Evolutionary conservation across 30 jellyfish, hydroid and myxozoan genomes (phyloP).

Genomic region (Haliclystus octoradiatus): DNA sequence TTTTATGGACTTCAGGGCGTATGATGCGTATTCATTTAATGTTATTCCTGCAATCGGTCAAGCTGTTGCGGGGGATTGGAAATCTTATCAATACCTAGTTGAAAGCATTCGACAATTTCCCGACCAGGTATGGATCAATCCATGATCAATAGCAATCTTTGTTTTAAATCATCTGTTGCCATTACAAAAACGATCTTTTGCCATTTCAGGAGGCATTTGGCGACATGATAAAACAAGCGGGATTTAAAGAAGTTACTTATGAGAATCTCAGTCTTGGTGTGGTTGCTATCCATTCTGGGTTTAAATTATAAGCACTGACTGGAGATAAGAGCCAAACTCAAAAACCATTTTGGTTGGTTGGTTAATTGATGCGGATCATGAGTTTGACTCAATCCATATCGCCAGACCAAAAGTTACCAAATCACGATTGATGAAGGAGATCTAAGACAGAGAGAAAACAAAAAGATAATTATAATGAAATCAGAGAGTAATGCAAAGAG

Average conservation of each 20-base stretch:
- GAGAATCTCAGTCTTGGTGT: constrained; percentile 86
- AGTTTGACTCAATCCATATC: neutral
- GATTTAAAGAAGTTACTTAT: constrained; percentile 54
- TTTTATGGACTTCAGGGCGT: constrained; percentile 10
- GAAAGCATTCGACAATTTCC: constrained; percentile 96
- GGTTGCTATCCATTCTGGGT: constrained; percentile 87
- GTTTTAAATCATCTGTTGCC: too few species aligned
- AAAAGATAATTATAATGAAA: too few species aligned
- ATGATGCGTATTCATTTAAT: constrained; percentile 81
- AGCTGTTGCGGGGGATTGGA: constrained; percentile 88
- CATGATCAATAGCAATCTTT: too few species aligned
- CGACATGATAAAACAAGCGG: constrained; percentile 77
- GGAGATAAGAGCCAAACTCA: neutral
- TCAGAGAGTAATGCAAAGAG: too few species aligned
- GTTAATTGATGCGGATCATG: neutral
- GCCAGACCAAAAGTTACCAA: neutral
- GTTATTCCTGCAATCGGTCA: constrained; percentile 90
- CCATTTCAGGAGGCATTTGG: constrained; percentile 49
- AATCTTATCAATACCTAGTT: constrained; percentile 80
- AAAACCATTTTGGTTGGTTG: neutral
- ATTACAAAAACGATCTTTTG: too few species aligned
- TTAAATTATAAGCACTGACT: constrained; percentile 68
- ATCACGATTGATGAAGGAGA: neutral
- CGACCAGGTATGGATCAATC: constrained; percentile 30
- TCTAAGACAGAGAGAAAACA: neutral